A percentile compares a stretch with the other conserved stretches of the same genome.
phyloP scores from a whole-genome alignment of 2,797 vertebrate species.

The Margarornis squamiger region DNA sequence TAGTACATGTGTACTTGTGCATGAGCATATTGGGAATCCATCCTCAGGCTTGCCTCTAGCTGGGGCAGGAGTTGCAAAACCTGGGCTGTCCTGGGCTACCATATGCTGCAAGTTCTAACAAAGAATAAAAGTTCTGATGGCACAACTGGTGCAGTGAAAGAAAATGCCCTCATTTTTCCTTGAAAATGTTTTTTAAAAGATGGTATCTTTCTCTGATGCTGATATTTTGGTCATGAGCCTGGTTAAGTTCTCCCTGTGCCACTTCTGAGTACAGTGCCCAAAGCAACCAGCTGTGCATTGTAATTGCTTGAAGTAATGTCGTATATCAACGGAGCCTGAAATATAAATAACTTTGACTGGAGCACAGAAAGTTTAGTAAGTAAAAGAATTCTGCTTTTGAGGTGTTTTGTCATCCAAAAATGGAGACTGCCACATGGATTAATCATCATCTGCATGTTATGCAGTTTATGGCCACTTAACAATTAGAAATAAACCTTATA shows the following conservation, averaged over 20 bases:
- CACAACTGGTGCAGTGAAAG: neutral
- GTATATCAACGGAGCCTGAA: neutral
- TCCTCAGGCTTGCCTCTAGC: neutral
- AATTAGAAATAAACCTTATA: neutral
- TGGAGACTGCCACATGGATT: neutral
- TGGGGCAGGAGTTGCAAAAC: neutral
- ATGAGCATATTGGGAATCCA: rapidly evolving
- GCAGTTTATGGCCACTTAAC: neutral
- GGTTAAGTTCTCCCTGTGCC: neutral
- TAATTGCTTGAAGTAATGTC: neutral
- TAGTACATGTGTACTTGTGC: rapidly evolving
- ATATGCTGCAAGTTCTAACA: neutral
- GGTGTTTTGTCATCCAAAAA: neutral
- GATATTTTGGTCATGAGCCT: neutral
- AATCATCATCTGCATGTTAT: neutral
- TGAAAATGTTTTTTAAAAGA: neutral
- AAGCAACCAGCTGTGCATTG: conserved; percentile 7
- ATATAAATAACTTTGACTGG: neutral
- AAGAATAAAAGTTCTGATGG: neutral
- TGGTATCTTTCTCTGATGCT: neutral
- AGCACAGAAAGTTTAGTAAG: neutral
- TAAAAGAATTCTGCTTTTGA: neutral
- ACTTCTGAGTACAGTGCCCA: neutral
- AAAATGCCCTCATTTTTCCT: neutral
- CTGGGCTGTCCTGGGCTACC: neutral